Base-by-base conservation (phyloP, 1,140 invertebrate genomes). In the Gonatopus flavifemur region DNA sequence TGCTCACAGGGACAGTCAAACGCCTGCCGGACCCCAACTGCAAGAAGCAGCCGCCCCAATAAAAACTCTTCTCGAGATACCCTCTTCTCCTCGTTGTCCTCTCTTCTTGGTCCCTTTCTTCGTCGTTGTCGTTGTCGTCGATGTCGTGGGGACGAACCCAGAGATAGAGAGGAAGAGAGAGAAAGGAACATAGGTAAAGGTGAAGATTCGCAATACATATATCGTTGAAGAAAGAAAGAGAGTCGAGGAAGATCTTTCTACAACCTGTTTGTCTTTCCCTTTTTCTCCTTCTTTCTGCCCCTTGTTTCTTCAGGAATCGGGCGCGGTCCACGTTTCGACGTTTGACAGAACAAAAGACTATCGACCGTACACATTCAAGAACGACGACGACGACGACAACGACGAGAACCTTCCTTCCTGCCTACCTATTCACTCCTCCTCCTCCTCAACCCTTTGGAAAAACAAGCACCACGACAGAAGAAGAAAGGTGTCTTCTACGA, bases 281-380 rank as follows among this genome's bases (percentile, higher is more conserved):
- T 8, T 31, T 43, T 15, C 19, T 28, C 30, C 37, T n/a, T 20
- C 32, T 16, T 13, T 16, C 33, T 54, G 47, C 47, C 39, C 30
- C 31, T 22, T 48, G 44, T 21, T 24, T 33, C 30, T 31, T 36
- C 33, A 21, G 49, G 42, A 53, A 62, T 40, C 55, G 55, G 61
- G 57, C 58, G 68, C 63, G 62, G 70, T 73, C 57, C 64, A 61
- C 66, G 62, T 68, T 69, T 55, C 59, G 62, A 73, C 65, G 59
- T 75, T 75, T 78, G 76, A 77, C 76, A 78, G 74, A 74, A 78
- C 74, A 78, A 78, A 76, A 76, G 74, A 69, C 66, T 69, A 75
- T 73, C 71, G 70, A 72, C 72, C 69, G 57, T 30, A 52, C 36
- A 33, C 22, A 35, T 32, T 47, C 41, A 36, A 22, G 36, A 40